Conservation (phyloP, 1,140 invertebrate genomes). For the Acromyrmex heyeri region DNA sequence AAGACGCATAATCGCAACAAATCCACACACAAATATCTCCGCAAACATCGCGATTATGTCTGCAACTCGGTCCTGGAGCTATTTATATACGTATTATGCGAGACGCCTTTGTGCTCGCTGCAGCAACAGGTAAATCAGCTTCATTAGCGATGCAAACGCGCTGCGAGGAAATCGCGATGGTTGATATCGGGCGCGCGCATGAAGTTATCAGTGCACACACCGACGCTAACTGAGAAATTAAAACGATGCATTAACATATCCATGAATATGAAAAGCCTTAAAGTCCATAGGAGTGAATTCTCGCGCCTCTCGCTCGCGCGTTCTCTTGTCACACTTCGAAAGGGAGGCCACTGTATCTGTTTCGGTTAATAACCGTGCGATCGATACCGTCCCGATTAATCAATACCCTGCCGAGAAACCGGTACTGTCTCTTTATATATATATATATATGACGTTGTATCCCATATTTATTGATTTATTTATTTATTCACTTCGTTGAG, state of each 20-base stretch:
- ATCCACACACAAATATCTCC: background rate
- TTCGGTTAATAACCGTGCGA: slow-evolving; percentile 45
- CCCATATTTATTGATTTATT: slow-evolving; percentile 18
- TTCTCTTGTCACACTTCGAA: slow-evolving; percentile 2
- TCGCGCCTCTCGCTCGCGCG: background rate
- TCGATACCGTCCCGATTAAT: slow-evolving; percentile 25
- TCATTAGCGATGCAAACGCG: slow-evolving; percentile 74
- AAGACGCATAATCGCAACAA: background rate
- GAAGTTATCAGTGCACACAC: slow-evolving; percentile 63
- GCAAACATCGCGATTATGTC: slow-evolving; percentile 9
- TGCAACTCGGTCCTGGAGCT: too few species aligned
- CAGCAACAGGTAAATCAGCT: slow-evolving; percentile 62
- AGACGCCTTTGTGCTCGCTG: slow-evolving; percentile 45
- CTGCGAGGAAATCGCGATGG: slow-evolving; percentile 54
- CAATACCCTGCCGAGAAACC: background rate
- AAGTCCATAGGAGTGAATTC: slow-evolving; percentile 45
- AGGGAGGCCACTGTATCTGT: slow-evolving; percentile 33
- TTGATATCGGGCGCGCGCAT: slow-evolving; percentile 56
- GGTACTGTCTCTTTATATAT: background rate
- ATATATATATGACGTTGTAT: background rate
- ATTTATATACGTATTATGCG: slow-evolving; percentile 9
- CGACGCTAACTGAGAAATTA: slow-evolving; percentile 56
- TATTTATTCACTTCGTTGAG: background rate
- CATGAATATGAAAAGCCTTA: slow-evolving; percentile 72
- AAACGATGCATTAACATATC: slow-evolving; percentile 68